Conservation (phyloP, 2,113 vertebrate genomes). For the Boleophthalmus pectinirostris region DNA sequence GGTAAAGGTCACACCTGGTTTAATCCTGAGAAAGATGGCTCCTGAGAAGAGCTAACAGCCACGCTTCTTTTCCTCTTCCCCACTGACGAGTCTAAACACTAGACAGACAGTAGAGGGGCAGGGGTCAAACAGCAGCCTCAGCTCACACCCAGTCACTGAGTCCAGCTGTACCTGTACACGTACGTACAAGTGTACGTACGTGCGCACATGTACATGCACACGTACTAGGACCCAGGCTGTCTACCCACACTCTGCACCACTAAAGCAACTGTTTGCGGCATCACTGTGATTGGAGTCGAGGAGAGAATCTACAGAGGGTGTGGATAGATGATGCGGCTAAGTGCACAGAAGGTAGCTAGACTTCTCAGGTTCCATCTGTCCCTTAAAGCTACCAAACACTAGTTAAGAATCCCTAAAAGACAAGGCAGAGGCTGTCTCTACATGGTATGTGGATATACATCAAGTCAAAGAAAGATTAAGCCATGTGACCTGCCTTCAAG, state of each 20-base stretch:
- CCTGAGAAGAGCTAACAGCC: slow-evolving; percentile 99
- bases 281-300: not conserved
- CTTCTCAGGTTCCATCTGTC: slow-evolving; percentile 14
- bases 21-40: slow-evolving; percentile 99
- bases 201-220: not conserved
- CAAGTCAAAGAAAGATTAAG: not conserved
- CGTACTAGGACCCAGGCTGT: not conserved
- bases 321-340: slow-evolving; percentile 1
- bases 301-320: not conserved
- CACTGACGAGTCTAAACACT: slow-evolving; percentile 99
- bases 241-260: not conserved
- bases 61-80: slow-evolving; percentile 99
- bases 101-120: slow-evolving; percentile 99
- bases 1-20: slow-evolving; percentile 99
- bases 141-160: slow-evolving; percentile 63
- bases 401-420: not conserved
- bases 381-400: not conserved
- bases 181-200: not conserved
- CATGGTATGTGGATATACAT: not conserved
- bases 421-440: not conserved
- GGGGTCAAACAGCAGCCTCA: slow-evolving; percentile 94
- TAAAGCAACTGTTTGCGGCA: not conserved
- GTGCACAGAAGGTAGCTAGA: slow-evolving; percentile 6
- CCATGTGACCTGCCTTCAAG: not conserved
- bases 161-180: slow-evolving; percentile 55